Conservation (phyloP, 2,888 invertebrate species). For the Panorpa germanica region DNA sequence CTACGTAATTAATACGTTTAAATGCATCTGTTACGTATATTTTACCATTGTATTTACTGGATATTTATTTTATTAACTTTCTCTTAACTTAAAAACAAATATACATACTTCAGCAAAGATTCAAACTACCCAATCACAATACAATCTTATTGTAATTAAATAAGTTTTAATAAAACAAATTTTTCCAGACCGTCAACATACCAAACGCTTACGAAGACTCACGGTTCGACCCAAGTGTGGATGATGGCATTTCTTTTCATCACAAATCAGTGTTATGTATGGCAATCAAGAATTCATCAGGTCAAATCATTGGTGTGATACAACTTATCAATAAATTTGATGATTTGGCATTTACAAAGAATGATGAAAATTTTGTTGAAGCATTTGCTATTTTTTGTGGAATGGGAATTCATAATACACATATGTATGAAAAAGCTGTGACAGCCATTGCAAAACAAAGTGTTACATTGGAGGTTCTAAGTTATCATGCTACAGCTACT, state of each 20-base stretch:
- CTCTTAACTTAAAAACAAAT: conserved; percentile 1
- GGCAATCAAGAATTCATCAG: conserved; percentile 87
- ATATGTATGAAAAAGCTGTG: conserved; percentile 92
- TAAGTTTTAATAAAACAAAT: conserved; percentile 8
- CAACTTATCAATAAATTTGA: conserved; percentile 87
- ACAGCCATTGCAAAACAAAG: conserved; percentile 93
- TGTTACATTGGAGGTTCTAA: conserved; percentile 79
- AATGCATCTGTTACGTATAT: conserved; percentile 1
- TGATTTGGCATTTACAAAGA: conserved; percentile 73
- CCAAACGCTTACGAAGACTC: conserved; percentile 76
- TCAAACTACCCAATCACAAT: neutral
- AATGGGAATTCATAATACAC: conserved; percentile 92
- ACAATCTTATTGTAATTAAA: neutral
- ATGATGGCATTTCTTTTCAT: conserved; percentile 62
- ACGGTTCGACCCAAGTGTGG: conserved; percentile 74
- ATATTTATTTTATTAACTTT: conserved; percentile 1
- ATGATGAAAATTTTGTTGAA: conserved; percentile 92
- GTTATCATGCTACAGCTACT: conserved; percentile 88
- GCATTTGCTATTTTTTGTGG: conserved; percentile 96
- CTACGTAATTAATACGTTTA: conserved; percentile 2
- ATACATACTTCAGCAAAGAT: conserved; percentile 1
- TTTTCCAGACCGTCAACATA: conserved; percentile 70
- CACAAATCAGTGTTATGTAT: conserved; percentile 86
- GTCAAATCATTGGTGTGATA: conserved; percentile 84
- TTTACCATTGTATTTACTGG: conserved; percentile 2